Evolutionary conservation across 2,888 invertebrate species (phyloP).

Genomic region (Cephus sareptanus): DNA sequence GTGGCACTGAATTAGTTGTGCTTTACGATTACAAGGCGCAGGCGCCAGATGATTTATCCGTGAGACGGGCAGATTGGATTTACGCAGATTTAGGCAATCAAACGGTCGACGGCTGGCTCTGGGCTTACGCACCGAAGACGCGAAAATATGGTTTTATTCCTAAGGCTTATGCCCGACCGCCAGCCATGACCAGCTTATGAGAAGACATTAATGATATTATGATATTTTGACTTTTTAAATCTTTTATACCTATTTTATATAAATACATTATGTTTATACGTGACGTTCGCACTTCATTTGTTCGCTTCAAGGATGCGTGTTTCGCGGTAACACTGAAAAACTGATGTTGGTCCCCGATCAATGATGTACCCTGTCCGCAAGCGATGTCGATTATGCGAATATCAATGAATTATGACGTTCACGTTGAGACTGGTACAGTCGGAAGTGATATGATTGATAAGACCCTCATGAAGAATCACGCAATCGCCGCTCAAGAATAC

Average conservation of each 20-base stretch:
- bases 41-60: constrained; percentile 92
- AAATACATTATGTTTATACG: constrained; percentile 34
- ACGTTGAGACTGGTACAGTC: constrained; percentile 52
- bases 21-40: constrained; percentile 96
- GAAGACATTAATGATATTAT: constrained; percentile 38
- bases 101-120: constrained; percentile 94
- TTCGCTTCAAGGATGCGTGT: neutral
- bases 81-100: constrained; percentile 94
- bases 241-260: constrained; percentile 49
- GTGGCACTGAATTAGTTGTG: constrained; percentile 91
- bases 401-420: constrained; percentile 55
- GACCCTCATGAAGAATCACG: constrained; percentile 56
- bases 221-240: constrained; percentile 35
- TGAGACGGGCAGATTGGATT: constrained; percentile 93
- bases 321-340: neutral
- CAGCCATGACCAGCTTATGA: constrained; percentile 89
- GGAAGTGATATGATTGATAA: constrained; percentile 52
- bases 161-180: constrained; percentile 92
- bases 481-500: constrained; percentile 57
- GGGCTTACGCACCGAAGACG: constrained; percentile 94
- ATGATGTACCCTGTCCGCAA: neutral
- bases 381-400: neutral
- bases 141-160: constrained; percentile 95
- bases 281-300: neutral
- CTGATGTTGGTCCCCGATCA: neutral